These are phyloP conservation scores for Epizoanthus rinbou DNA, from an alignment of 92 coral and sea anemone species.

Conservation along the genomic window DNA sequence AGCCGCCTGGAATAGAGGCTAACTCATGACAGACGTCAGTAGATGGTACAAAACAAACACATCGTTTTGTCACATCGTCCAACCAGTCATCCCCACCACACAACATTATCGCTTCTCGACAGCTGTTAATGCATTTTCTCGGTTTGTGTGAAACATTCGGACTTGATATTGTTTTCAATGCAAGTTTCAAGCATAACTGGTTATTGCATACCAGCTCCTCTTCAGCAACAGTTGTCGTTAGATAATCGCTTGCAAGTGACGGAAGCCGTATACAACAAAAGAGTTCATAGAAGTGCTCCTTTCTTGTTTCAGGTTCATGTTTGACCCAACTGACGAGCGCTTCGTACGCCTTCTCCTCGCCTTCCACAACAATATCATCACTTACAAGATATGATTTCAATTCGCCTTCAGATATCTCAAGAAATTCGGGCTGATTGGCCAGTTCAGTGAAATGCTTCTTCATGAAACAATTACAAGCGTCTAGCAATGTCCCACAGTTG, in stretches of 20 bases:
- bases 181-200: background rate
- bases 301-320: background rate
- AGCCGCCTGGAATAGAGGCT: background rate
- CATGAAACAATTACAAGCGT: background rate
- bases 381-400: background rate
- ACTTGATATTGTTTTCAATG: background rate
- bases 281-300: background rate
- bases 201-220: background rate
- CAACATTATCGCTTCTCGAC: background rate
- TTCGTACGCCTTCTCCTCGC: background rate
- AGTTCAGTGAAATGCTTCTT: background rate
- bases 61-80: background rate
- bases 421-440: background rate
- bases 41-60: background rate
- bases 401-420: background rate
- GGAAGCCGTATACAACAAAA: background rate
- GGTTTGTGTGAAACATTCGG: background rate
- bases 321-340: background rate
- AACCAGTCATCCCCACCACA: background rate
- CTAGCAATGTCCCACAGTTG: background rate
- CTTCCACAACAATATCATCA: constrained; percentile 1
- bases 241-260: background rate
- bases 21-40: background rate
- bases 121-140: background rate
- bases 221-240: background rate